Conservation (phyloP, 2,888 invertebrate genomes). For the Gastracanthus pulcherrimus region DNA sequence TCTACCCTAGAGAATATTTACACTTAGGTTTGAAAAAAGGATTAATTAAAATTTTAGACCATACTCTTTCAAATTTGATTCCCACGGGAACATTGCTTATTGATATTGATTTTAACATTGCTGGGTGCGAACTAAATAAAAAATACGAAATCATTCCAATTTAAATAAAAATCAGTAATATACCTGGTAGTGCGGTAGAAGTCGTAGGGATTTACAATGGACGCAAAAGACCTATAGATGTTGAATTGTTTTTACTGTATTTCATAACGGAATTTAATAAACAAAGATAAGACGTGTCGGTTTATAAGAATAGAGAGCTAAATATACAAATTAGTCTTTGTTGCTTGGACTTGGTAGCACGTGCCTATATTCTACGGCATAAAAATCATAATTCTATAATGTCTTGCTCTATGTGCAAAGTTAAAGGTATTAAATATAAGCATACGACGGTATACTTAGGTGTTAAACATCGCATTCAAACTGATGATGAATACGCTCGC, state of each 20-base stretch:
- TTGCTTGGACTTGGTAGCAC: neutral
- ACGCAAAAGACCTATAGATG: neutral
- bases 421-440: neutral
- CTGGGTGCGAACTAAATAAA: slow-evolving; percentile 20
- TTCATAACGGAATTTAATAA: neutral
- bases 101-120: neutral
- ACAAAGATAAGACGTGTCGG: neutral
- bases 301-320: neutral
- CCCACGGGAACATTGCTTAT: neutral
- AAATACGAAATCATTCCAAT: neutral
- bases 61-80: too few relatives aligned
- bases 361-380: neutral
- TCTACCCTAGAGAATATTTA: too few relatives aligned
- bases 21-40: too few relatives aligned
- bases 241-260: neutral
- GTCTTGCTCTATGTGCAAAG: neutral
- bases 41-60: too few relatives aligned
- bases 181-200: neutral
- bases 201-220: neutral
- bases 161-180: neutral
- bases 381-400: neutral
- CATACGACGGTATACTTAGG: neutral
- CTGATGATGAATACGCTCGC: neutral
- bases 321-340: neutral
- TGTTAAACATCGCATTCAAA: neutral